Percentiles rank a stretch among this genome's conserved stretches.
Evolutionary conservation across 2,888 invertebrate species (phyloP).

Genomic region (Philhelius pedissequus): DNA sequence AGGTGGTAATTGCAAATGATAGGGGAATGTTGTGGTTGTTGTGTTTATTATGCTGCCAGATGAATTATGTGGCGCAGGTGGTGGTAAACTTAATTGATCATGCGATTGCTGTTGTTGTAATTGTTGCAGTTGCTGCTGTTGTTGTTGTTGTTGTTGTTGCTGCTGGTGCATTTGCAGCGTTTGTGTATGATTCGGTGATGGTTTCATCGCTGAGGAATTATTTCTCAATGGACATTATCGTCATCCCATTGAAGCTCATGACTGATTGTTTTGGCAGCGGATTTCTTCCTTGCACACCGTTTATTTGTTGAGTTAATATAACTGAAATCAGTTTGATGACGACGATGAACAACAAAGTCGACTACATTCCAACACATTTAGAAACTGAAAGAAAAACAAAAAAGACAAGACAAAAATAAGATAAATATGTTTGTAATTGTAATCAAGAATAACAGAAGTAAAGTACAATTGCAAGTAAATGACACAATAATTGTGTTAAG

Average conservation of each 20-base stretch:
- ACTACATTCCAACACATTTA: slow-evolving; percentile 5
- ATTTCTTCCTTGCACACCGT: background rate
- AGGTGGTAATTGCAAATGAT: slow-evolving; percentile 59
- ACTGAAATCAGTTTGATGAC: background rate
- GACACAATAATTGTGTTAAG: no score
- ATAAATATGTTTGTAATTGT: background rate
- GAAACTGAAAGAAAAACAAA: background rate
- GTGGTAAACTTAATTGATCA: slow-evolving; percentile 65
- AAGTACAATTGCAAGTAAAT: no score
- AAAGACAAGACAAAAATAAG: background rate
- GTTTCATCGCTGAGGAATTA: slow-evolving; percentile 59
- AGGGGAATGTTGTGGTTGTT: slow-evolving; percentile 64
- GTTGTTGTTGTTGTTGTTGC: slow-evolving; percentile 62
- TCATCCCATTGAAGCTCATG: slow-evolving; percentile 55
- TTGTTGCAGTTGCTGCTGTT: slow-evolving; percentile 35
- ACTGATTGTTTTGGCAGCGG: slow-evolving; percentile 18
- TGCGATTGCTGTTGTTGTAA: slow-evolving; percentile 63
- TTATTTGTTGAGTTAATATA: slow-evolving; percentile 7
- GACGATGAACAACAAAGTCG: background rate
- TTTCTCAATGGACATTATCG: slow-evolving; percentile 44
- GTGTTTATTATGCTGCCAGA: slow-evolving; percentile 60
- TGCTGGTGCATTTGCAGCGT: slow-evolving; percentile 58
- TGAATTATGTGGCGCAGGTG: slow-evolving; percentile 62
- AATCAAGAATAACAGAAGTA: background rate
- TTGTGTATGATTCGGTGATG: slow-evolving; percentile 64